Conservation (phyloP, 2,797 vertebrate species). For the Leptodactylus fallax region DNA sequence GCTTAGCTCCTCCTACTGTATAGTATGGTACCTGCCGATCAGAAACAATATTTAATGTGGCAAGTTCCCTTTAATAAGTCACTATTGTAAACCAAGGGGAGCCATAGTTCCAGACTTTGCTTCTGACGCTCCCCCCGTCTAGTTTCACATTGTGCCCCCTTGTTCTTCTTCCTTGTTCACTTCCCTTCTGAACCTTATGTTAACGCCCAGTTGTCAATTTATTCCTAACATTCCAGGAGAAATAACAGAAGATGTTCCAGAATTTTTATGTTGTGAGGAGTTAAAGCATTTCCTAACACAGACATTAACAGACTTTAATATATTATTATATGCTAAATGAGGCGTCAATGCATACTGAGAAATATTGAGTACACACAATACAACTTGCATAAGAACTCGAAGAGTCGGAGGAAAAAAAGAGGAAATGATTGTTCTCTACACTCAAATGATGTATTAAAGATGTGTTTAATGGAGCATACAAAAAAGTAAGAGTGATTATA, state of each 20-base stretch:
- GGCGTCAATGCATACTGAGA: neutral
- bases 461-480: conserved; percentile 41
- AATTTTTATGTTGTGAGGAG: neutral
- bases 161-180: no score
- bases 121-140: no score
- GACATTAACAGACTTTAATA: neutral
- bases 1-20: no score
- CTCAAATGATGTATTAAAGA: conserved; percentile 26
- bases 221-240: neutral
- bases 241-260: neutral
- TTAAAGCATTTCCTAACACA: neutral
- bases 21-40: no score
- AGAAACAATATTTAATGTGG: no score
- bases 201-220: neutral
- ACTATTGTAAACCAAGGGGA: no score
- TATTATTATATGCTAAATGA: neutral
- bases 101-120: no score
- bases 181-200: no score
- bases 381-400: neutral
- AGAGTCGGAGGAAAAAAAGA: neutral
- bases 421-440: neutral
- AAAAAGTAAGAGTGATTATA: conserved; percentile 43
- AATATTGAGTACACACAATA: neutral
- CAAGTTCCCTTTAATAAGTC: no score
- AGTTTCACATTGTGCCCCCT: no score